Evolutionary conservation across 2,888 invertebrate species (phyloP), one percentile per base, ranked within the genome.

Genomic region (Rotaria socialis): DNA sequence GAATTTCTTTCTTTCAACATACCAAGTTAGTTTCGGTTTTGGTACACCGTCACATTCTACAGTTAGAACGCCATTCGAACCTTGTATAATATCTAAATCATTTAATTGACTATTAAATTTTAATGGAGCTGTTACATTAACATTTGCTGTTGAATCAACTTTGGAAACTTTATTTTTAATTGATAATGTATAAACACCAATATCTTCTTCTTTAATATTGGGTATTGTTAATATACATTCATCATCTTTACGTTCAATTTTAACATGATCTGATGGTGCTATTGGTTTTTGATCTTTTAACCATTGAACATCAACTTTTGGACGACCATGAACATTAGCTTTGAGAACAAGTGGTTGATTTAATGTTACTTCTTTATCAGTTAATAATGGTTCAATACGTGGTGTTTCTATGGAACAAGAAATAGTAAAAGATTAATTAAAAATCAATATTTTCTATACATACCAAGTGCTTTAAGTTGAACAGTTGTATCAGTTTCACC

Each of bases 281-380:
- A 86, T n/a, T 60, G 86, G 86, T 85, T 86, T 56, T 50, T 85
- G 75, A 55, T 86, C 85, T 85, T 86, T 86, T 14, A 85, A 84
- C 86, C 86, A 86, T 60, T 85, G 85, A 50, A 85, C 58, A 56
- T 67, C 85, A 8, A 55, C 86, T 55, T 43, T 52, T 35, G 87
- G 87, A 55, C 84, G 85, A 24, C 87, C 87, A 74, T 55, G 22
- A 22, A 86, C 60, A n/a, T 85, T 47, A 4, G 85, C 47, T 27
- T 52, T 75, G 43, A 86, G 56, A 27, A 75, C 75, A 35, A 86
- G 80, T 22, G 86, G 55, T 60, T 86, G 80, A 60, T 86, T 85
- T 41, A 85, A 55, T 11, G 80, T 80, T 2, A 86, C 67, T 52
- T 55, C 52, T 85, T 86, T 75, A 84, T 86, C 86, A 52, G 75